These are phyloP conservation scores for Dicerorhinus sumatrensis DNA, from an alignment of 2,113 vertebrate genomes.

Conservation along the genomic window DNA sequence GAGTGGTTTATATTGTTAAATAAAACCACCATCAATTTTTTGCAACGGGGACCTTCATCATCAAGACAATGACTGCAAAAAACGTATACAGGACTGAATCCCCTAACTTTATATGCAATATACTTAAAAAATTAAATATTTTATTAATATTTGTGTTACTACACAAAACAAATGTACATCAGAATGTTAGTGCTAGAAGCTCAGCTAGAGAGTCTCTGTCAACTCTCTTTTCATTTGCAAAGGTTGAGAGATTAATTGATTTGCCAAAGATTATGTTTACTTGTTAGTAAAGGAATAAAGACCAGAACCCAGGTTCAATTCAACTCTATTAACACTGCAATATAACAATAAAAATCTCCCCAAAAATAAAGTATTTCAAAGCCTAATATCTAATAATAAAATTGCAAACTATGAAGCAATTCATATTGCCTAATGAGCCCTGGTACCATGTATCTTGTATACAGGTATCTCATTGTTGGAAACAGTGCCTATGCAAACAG, in stretches of 20 bases:
- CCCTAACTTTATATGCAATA: background rate
- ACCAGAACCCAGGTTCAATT: conserved; percentile 30
- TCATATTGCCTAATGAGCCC: background rate
- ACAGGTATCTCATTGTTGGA: background rate
- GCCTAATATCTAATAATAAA: background rate
- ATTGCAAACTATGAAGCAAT: background rate
- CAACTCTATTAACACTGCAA: background rate
- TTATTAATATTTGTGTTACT: background rate
- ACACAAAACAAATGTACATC: background rate
- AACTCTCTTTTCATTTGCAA: conserved; percentile 62
- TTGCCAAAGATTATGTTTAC: conserved; percentile 36
- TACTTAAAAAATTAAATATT: background rate
- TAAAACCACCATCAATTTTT: background rate
- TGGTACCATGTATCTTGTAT: background rate
- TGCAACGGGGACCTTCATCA: background rate
- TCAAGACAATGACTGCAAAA: background rate
- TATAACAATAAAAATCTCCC: background rate
- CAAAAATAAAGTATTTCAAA: background rate
- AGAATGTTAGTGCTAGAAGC: conserved; percentile 59
- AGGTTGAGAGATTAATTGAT: conserved; percentile 66
- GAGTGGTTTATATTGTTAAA: background rate
- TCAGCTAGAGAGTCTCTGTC: conserved; percentile 9
- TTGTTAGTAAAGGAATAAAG: conserved; percentile 70
- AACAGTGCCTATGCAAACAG: background rate
- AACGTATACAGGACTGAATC: background rate